Evolutionary conservation across 2,797 vertebrate genomes (phyloP).

Genomic region (Alauda arvensis): DNA sequence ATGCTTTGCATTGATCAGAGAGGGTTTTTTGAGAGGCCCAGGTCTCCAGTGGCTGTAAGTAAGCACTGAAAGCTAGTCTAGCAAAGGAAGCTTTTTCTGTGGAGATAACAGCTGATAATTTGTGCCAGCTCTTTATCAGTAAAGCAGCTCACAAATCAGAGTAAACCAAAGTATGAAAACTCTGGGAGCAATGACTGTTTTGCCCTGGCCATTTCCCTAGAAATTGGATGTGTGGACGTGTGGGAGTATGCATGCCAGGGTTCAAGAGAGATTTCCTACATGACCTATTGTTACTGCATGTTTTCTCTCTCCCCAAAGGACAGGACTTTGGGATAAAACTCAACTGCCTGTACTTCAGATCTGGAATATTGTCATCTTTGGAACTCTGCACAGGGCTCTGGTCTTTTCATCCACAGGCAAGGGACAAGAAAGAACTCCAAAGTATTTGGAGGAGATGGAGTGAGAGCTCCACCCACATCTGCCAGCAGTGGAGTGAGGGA

Average conservation of each 20-base stretch:
- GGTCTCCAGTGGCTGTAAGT: neutral
- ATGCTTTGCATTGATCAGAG: neutral
- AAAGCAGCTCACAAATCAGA: neutral
- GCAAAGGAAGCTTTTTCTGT: neutral
- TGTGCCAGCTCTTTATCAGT: neutral
- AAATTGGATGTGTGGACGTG: neutral
- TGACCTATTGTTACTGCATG: neutral
- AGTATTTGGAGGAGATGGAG: neutral
- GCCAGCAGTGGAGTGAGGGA: neutral
- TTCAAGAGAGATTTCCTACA: neutral
- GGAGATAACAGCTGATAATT: neutral
- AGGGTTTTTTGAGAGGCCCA: neutral
- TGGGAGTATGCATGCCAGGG: neutral
- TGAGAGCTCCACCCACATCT: neutral
- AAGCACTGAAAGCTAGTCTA: neutral
- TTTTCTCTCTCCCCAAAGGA: neutral
- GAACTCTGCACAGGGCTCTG: neutral
- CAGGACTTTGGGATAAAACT: neutral
- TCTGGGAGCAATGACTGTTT: neutral
- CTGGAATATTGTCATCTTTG: neutral
- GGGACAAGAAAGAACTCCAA: neutral
- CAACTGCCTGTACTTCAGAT: neutral
- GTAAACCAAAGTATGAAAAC: neutral
- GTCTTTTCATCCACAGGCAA: neutral
- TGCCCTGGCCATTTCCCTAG: neutral